Evolutionary conservation across 2,888 invertebrate species (phyloP), one percentile per base, ranked within the genome.

Genomic region (Diplolepis rosae): DNA sequence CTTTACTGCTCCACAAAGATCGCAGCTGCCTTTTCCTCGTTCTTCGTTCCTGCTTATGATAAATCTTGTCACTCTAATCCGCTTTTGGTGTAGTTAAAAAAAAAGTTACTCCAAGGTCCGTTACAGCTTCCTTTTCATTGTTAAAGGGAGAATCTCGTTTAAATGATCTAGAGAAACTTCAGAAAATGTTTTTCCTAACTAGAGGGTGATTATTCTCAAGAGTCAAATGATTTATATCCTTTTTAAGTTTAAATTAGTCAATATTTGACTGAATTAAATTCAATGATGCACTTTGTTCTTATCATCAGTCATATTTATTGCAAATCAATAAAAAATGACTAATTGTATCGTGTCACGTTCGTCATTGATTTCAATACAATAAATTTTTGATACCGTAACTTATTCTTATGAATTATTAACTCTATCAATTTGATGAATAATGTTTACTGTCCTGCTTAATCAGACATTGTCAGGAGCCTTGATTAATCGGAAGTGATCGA

Each of bases 401-500:
- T 67, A 67, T 67, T 54, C 51, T 35, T 11, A 42, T 7, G 13
- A 54, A 39, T 68, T 54, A 68, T 24, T 45, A 42, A 35, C 42
- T 39, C 18, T n/a, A 65, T 9, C 28, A 11, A 28, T 66, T 66
- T 66, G 66, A 50, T 66, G 30, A 35, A 51, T 61, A 39, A 39
- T 61, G 13, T 24, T 61, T 24, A 7, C 24, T 61, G 39, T 42
- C 61, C 70, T 71, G 70, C 79, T 83, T 84, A 84, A 86, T 84
- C 81, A 85, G 78, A 81, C 80, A 77, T 75, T 75, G 75, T 77
- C 72, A 70, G 75, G 73, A 69, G 66, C 66, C 71, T 72, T 81
- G 83, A 85, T 84, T 83, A 84, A 79, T 76, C 77, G 80, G 79
- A 79, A 75, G 80, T 83, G 81, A 86, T 85, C 84, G 84, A 86